These are phyloP conservation scores for Frieseomelitta varia DNA, from an alignment of 1,140 invertebrate species.

Conservation along the genomic window DNA sequence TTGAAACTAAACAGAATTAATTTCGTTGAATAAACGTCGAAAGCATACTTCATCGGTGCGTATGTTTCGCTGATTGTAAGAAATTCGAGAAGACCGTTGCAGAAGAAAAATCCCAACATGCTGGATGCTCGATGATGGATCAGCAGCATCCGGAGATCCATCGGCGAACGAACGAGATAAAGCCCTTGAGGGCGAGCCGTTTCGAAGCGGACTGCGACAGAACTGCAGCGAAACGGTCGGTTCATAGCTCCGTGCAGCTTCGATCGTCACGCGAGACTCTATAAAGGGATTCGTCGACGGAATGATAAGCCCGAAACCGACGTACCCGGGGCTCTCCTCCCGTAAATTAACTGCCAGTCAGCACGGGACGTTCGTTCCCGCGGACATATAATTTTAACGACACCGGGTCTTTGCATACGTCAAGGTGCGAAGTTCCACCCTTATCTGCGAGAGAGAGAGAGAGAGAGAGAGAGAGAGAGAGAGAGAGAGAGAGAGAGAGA, in stretches of 20 bases:
- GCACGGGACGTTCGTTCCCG: background rate
- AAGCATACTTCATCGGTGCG: too few species aligned
- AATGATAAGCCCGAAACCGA: conserved; percentile 49
- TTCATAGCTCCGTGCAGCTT: background rate
- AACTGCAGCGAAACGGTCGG: background rate
- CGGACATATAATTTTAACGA: conserved; percentile 45
- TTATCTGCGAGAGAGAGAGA: background rate
- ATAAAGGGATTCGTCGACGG: conserved; percentile 17
- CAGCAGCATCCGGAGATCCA: background rate
- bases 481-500: too few species aligned
- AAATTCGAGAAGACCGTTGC: too few species aligned
- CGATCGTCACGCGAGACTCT: conserved; percentile 39
- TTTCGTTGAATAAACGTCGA: too few species aligned
- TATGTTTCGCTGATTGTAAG: too few species aligned
- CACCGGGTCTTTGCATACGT: background rate
- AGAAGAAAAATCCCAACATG: too few species aligned
- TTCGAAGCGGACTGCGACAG: conserved; percentile 32
- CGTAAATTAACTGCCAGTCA: conserved; percentile 58
- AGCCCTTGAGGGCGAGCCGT: conserved; percentile 23
- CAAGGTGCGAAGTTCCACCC: background rate
- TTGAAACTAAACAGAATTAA: too few species aligned
- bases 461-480: too few species aligned
- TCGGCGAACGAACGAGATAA: background rate
- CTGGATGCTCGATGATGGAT: too few species aligned
- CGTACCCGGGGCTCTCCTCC: conserved; percentile 14